Conservation (phyloP, 2,888 invertebrate genomes). For the Dynastes maya region DNA sequence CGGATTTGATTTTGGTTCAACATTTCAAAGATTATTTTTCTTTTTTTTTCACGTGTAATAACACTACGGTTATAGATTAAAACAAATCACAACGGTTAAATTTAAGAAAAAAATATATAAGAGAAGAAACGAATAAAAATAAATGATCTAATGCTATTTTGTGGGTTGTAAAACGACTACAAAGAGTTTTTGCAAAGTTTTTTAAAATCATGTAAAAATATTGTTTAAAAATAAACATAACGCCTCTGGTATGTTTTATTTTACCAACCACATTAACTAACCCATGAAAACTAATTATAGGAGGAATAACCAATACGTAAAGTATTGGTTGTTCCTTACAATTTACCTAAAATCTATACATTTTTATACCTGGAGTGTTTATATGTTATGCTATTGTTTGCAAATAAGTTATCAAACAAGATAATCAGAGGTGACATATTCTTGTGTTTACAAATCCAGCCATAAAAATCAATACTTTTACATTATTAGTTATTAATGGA, state of each 20-base stretch:
- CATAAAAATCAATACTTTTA: no score
- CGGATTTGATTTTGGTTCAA: background rate
- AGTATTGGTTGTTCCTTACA: background rate
- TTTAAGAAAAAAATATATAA: constrained; percentile 1
- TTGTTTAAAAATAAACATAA: constrained; percentile 45
- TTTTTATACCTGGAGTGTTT: no score
- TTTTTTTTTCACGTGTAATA: constrained; percentile 5
- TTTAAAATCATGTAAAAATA: constrained; percentile 43
- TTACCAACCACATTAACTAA: constrained; percentile 2
- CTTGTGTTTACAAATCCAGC: no score
- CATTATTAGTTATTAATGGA: no score
- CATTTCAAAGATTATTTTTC: background rate
- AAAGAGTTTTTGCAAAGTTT: constrained; percentile 42
- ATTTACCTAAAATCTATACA: no score
- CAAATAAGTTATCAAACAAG: no score
- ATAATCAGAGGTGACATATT: no score
- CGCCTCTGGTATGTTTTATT: constrained; percentile 44
- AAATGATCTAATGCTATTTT: constrained; percentile 37
- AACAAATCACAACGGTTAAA: constrained; percentile 31
- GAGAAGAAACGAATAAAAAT: constrained; percentile 27
- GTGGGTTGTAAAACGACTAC: constrained; percentile 38
- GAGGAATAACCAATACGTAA: background rate
- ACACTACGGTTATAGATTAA: constrained; percentile 21
- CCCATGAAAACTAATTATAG: background rate
- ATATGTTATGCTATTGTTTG: no score